Evolutionary conservation across 1,140 invertebrate genomes (phyloP).

Genomic region (Atta texana): DNA sequence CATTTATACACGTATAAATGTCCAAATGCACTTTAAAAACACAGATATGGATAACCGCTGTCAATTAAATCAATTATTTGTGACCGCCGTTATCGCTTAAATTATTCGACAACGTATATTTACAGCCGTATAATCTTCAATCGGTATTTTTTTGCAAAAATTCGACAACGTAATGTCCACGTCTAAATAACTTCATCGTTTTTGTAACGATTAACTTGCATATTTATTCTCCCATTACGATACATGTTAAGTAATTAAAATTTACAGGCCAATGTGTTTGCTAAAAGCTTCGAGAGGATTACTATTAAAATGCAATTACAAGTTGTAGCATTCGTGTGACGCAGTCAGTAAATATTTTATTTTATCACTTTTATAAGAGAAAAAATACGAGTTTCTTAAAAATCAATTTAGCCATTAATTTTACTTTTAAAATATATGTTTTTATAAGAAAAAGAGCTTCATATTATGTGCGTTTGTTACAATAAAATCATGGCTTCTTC

Average conservation of each 20-base stretch:
- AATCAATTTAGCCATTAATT: not conserved
- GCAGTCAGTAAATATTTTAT: not conserved
- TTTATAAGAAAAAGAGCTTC: not conserved
- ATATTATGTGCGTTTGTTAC: not conserved
- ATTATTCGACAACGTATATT: conserved; percentile 15
- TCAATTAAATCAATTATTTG: conserved; percentile 44
- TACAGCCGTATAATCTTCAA: not conserved
- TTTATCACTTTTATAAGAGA: not conserved
- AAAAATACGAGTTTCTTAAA: not conserved
- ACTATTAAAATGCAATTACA: not conserved
- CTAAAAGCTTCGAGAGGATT: not conserved
- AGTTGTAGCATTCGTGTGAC: not conserved
- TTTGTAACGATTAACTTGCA: not conserved
- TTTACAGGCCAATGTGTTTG: not conserved
- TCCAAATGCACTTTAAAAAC: not conserved
- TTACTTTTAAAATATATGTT: not conserved
- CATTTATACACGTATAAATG: conserved; percentile 21
- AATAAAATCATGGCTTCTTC: not conserved
- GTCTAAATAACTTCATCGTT: not conserved
- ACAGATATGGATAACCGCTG: conserved; percentile 1
- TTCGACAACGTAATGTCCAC: not conserved
- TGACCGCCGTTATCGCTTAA: not conserved
- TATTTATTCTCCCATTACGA: not conserved
- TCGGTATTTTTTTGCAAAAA: conserved; percentile 10
- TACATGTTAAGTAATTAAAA: conserved; percentile 15